These are phyloP conservation scores for Ambastaia sidthimunki DNA, from an alignment of 2,797 vertebrate species.

Conservation along the genomic window DNA sequence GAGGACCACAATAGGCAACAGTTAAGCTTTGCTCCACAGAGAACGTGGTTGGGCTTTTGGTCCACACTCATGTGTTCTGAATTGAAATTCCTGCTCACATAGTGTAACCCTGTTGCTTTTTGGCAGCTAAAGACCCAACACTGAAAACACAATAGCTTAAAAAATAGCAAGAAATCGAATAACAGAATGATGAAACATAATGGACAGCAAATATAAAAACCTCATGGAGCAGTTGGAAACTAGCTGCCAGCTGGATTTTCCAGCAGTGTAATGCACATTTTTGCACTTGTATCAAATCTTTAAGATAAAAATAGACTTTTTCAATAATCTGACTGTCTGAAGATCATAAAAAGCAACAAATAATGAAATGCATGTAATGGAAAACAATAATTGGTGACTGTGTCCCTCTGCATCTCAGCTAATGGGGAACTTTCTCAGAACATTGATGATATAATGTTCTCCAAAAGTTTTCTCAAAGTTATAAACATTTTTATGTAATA, in stretches of 20 bases:
- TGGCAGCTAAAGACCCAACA: neutral
- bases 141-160: slow-evolving; percentile 8
- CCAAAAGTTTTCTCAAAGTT: too few relatives aligned
- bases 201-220: too few relatives aligned
- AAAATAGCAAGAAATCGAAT: neutral
- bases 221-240: too few relatives aligned
- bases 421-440: too few relatives aligned
- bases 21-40: slow-evolving; percentile 52
- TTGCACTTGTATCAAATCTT: neutral
- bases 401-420: neutral
- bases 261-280: too few relatives aligned
- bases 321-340: neutral
- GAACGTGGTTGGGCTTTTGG: slow-evolving; percentile 19
- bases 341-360: neutral
- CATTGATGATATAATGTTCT: too few relatives aligned
- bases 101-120: slow-evolving; percentile 4
- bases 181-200: too few relatives aligned
- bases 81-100: slow-evolving; percentile 2
- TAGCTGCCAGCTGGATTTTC: too few relatives aligned
- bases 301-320: neutral
- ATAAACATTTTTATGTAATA: too few relatives aligned
- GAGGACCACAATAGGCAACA: slow-evolving; percentile 57
- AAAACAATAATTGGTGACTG: neutral
- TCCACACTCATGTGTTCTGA: slow-evolving; percentile 26
- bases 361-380: neutral